Evolutionary conservation across 1,140 invertebrate genomes (phyloP).

Genomic region (Trialeurodes vaporariorum): DNA sequence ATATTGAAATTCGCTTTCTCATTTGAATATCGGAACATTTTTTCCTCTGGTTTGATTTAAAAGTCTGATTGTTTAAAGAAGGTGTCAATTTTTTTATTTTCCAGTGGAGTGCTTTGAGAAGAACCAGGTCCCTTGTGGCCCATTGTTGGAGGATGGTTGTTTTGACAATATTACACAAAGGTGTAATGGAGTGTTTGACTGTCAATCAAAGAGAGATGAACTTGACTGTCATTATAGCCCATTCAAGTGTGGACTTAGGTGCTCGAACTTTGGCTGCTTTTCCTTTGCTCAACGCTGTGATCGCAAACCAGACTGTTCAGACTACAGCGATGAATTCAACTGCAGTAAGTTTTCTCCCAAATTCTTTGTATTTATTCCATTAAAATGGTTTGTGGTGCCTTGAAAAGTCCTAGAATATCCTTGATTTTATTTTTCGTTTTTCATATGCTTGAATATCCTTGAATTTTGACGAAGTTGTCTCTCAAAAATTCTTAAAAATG

Average conservation of each 20-base stretch:
- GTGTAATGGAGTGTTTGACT: slow-evolving; percentile 11
- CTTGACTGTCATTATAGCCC: slow-evolving; percentile 3
- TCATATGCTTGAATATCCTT: too few species aligned
- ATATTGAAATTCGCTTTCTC: too few species aligned
- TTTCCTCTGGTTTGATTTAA: too few species aligned
- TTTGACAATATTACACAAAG: slow-evolving; percentile 13
- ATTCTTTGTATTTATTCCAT: not conserved
- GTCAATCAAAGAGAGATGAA: slow-evolving; percentile 12
- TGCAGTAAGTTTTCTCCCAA: slow-evolving; percentile 22
- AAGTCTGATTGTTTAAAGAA: not conserved
- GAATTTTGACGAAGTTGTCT: too few species aligned
- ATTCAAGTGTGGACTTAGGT: not conserved
- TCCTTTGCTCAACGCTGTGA: slow-evolving; percentile 17
- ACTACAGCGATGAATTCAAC: slow-evolving; percentile 33
- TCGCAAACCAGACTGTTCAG: slow-evolving; percentile 31
- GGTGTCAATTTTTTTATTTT: not conserved
- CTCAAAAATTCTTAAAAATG: too few species aligned
- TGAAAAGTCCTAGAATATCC: too few species aligned
- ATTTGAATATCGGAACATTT: too few species aligned
- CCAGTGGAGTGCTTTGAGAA: not conserved
- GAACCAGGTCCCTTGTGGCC: slow-evolving; percentile 2
- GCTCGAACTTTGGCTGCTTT: slow-evolving; percentile 4
- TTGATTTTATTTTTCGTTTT: too few species aligned
- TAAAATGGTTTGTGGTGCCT: too few species aligned
- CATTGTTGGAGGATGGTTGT: not conserved